Conservation (phyloP, 2,888 invertebrate genomes). For the Xestia sexstrigata region DNA sequence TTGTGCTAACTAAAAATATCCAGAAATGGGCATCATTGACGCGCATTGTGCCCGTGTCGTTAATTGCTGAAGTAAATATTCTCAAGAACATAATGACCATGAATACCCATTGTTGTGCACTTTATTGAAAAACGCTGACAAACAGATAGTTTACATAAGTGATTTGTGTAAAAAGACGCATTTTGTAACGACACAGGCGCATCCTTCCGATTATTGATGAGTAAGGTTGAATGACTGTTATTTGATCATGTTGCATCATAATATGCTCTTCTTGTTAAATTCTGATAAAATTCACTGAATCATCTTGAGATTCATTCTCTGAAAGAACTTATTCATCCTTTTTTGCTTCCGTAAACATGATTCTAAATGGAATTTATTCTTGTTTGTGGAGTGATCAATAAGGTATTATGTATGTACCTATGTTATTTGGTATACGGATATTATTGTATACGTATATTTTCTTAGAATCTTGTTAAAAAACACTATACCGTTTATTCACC, state of each 20-base stretch:
- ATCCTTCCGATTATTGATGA: conserved; percentile 71
- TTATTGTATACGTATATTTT: conserved; percentile 3
- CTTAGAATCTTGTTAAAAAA: conserved; percentile 4
- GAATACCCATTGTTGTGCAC: conserved; percentile 82
- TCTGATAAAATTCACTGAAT: conserved; percentile 10
- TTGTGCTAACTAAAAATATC: conserved; percentile 82
- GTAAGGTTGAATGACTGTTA: conserved; percentile 57
- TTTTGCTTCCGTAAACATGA: conserved; percentile 39
- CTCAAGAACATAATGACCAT: conserved; percentile 88
- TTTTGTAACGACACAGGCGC: conserved; percentile 59
- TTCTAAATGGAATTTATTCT: background rate
- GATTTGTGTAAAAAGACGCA: conserved; percentile 62
- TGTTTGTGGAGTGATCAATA: conserved; percentile 23
- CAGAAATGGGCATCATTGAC: conserved; percentile 84
- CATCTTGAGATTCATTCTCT: conserved; percentile 22
- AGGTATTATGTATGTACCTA: background rate
- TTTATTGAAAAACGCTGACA: conserved; percentile 76
- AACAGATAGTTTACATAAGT: conserved; percentile 70
- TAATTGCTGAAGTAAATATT: conserved; percentile 82
- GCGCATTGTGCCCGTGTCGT: conserved; percentile 76
- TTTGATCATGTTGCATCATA: conserved; percentile 24
- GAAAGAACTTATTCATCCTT: conserved; percentile 25
- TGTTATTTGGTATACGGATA: conserved; percentile 1
- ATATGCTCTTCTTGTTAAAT: background rate
- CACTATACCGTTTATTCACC: background rate